phyloP scores from a whole-genome alignment of 1,140 invertebrate genomes.

The Diorhabda elongata region DNA sequence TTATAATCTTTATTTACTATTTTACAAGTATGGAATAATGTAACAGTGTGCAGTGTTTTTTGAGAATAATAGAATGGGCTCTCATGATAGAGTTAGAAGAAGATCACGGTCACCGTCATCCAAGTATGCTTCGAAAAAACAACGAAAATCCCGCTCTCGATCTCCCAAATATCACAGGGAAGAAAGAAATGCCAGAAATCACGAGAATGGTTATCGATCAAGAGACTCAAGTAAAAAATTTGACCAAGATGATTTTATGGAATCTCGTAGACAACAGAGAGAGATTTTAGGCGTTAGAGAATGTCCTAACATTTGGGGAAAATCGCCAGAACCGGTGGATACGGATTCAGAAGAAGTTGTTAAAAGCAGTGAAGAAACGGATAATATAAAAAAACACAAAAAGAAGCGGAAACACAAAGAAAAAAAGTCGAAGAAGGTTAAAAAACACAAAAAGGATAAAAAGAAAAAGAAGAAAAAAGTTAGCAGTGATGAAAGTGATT shows the following conservation, averaged over 20 bases:
- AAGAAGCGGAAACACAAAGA: constrained; percentile 42
- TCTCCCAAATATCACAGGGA: not conserved
- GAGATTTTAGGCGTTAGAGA: constrained; percentile 69
- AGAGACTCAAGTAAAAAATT: constrained; percentile 23
- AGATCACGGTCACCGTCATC: constrained; percentile 9
- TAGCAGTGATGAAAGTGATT: constrained; percentile 38
- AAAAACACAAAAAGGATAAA: constrained; percentile 49
- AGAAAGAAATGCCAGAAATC: constrained; percentile 1
- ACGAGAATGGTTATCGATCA: constrained; percentile 4
- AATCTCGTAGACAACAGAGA: constrained; percentile 62
- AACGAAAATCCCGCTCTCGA: not conserved
- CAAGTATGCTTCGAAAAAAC: not conserved
- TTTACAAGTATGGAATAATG: too few relatives aligned
- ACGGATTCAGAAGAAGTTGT: constrained; percentile 16
- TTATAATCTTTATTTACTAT: too few relatives aligned
- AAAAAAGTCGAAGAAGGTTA: constrained; percentile 53
- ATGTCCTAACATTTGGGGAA: constrained; percentile 65
- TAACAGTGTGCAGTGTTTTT: too few relatives aligned
- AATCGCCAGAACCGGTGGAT: constrained; percentile 62
- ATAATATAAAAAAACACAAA: constrained; percentile 34
- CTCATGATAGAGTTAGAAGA: constrained; percentile 6
- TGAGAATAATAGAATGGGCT: not conserved
- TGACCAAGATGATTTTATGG: constrained; percentile 57
- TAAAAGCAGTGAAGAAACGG: constrained; percentile 46
- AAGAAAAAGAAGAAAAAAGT: constrained; percentile 48